Evolutionary conservation across 1,140 invertebrate species (phyloP).

Genomic region (Zeugodacus cucurbitae): DNA sequence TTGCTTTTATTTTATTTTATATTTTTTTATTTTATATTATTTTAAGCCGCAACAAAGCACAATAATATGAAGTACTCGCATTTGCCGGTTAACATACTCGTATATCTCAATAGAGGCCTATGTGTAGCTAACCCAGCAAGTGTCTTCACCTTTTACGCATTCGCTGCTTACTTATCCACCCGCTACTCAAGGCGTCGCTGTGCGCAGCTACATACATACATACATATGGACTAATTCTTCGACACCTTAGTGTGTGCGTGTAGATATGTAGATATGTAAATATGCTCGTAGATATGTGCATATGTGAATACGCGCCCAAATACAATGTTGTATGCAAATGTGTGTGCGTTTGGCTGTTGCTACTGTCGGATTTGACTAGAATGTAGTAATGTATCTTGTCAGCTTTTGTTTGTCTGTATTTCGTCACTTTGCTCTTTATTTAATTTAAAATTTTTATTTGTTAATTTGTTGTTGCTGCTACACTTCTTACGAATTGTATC

Average conservation of each 20-base stretch:
- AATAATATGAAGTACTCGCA: not conserved
- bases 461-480: not conserved
- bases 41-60: not conserved
- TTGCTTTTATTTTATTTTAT: not conserved
- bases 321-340: not conserved
- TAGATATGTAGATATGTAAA: not conserved
- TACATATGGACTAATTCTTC: not conserved
- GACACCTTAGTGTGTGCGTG: not conserved
- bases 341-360: not conserved
- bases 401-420: constrained; percentile 36
- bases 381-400: constrained; percentile 31
- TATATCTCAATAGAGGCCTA: not conserved
- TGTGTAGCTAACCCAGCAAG: not conserved
- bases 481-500: constrained; percentile 14
- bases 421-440: constrained; percentile 38
- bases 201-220: not conserved
- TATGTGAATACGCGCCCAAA: not conserved
- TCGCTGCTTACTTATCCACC: not conserved
- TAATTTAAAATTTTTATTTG: constrained; percentile 34
- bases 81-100: not conserved
- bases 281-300: not conserved
- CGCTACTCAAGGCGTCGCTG: not conserved
- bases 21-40: not conserved
- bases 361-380: constrained; percentile 6
- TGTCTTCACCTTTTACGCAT: not conserved